phyloP scores from a whole-genome alignment of 2,888 invertebrate genomes.

The Xestia c-nigrum region DNA sequence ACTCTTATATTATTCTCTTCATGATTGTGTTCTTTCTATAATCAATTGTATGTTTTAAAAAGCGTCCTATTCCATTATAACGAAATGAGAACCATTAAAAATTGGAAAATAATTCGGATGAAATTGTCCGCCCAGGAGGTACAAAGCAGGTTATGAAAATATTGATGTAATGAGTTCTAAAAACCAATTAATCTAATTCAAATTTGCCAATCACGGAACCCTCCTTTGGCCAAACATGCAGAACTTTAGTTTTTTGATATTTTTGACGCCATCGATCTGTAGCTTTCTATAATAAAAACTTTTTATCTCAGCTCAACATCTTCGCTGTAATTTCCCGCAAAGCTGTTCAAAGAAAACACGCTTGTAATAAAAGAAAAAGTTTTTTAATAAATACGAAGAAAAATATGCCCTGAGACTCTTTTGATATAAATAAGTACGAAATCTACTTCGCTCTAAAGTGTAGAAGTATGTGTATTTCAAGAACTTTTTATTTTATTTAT shows the following conservation, averaged over 20 bases:
- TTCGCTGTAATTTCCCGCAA: constrained; percentile 57
- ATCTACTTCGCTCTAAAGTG: constrained; percentile 16
- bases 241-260: constrained; percentile 3
- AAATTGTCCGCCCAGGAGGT: neutral
- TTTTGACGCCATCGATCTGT: constrained; percentile 43
- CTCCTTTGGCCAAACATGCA: neutral
- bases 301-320: constrained; percentile 51
- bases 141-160: neutral
- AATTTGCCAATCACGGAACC: neutral
- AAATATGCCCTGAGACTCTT: constrained; percentile 37
- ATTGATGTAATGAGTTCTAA: neutral
- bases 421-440: constrained; percentile 35
- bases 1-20: too few species aligned
- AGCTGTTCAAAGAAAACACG: constrained; percentile 57
- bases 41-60: neutral
- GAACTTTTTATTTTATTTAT: constrained; percentile 19
- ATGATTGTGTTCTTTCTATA: neutral
- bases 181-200: neutral
- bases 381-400: constrained; percentile 70
- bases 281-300: constrained; percentile 44
- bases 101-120: neutral
- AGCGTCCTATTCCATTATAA: neutral
- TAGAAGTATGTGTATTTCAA: constrained; percentile 20
- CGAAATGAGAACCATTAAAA: neutral
- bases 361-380: constrained; percentile 68